phyloP scores from a whole-genome alignment of 2,113 vertebrate species.

The Etheostoma spectabile region DNA sequence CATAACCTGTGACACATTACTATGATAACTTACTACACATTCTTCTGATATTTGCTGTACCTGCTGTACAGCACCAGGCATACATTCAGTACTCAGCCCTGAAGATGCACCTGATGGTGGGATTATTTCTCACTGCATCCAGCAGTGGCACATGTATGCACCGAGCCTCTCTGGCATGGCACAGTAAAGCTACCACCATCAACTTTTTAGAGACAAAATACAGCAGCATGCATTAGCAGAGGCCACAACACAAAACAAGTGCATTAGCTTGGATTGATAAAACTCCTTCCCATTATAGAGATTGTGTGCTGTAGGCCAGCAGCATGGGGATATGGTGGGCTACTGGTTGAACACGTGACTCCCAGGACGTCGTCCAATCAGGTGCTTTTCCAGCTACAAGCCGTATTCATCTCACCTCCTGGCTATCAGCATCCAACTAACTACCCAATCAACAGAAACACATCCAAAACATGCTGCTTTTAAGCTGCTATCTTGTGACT shows the following conservation, averaged over 20 bases:
- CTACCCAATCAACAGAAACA: conserved; percentile 36
- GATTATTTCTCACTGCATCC: neutral
- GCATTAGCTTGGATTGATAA: conserved; percentile 48
- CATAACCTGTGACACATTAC: conserved; percentile 47
- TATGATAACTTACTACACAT: conserved; percentile 14
- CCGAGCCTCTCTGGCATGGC: neutral
- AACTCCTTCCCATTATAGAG: conserved; percentile 56
- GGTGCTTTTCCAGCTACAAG: conserved; percentile 58
- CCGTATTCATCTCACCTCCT: conserved; percentile 58
- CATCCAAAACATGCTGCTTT: conserved; percentile 2
- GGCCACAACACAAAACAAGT: conserved; percentile 22
- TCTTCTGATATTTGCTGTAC: conserved; percentile 1
- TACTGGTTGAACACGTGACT: conserved; percentile 81
- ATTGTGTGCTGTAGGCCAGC: conserved; percentile 24
- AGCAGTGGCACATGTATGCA: neutral
- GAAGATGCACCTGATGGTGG: conserved; percentile 1
- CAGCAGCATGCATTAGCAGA: conserved; percentile 7
- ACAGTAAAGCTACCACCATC: neutral
- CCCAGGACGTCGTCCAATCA: conserved; percentile 77
- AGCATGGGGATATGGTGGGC: conserved; percentile 51
- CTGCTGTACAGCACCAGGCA: neutral
- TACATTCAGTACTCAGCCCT: neutral
- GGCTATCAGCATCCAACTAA: conserved; percentile 47
- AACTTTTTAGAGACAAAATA: conserved; percentile 11
- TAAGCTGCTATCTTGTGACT: neutral